Evolutionary conservation across 2,888 invertebrate species (phyloP).

Genomic region (Tenodera sinensis): DNA sequence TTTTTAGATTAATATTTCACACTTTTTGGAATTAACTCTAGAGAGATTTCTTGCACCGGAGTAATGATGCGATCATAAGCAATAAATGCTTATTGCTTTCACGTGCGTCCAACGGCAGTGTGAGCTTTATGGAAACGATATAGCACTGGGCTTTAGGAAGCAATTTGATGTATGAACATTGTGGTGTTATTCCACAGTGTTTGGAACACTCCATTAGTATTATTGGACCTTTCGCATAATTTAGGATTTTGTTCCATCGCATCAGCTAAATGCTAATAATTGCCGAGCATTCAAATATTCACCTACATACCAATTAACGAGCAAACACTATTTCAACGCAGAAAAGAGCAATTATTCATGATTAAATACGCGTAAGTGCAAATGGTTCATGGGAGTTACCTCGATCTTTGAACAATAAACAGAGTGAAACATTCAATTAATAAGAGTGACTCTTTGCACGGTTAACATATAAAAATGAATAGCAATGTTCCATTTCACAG

Average conservation of each 20-base stretch:
- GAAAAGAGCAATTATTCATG: not conserved
- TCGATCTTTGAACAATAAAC: no score
- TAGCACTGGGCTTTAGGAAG: not conserved
- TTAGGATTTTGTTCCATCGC: not conserved
- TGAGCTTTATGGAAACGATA: not conserved
- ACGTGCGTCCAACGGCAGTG: not conserved
- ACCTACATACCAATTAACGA: not conserved
- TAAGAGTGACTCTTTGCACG: no score
- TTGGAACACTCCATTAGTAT: not conserved
- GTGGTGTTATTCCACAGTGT: not conserved
- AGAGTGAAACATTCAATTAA: no score
- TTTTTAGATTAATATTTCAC: no score
- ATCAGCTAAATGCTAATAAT: not conserved
- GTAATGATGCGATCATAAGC: no score
- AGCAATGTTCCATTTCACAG: no score
- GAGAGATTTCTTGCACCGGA: no score
- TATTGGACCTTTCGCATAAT: not conserved
- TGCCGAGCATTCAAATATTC: not conserved
- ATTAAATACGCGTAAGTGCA: no score
- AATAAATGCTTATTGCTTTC: not conserved
- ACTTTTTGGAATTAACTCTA: no score
- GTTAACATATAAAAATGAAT: no score
- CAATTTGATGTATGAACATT: not conserved
- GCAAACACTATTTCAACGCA: not conserved
- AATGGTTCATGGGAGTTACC: no score